Conservation (phyloP, 2,888 invertebrate genomes). For the Boloria euphrosyne region DNA sequence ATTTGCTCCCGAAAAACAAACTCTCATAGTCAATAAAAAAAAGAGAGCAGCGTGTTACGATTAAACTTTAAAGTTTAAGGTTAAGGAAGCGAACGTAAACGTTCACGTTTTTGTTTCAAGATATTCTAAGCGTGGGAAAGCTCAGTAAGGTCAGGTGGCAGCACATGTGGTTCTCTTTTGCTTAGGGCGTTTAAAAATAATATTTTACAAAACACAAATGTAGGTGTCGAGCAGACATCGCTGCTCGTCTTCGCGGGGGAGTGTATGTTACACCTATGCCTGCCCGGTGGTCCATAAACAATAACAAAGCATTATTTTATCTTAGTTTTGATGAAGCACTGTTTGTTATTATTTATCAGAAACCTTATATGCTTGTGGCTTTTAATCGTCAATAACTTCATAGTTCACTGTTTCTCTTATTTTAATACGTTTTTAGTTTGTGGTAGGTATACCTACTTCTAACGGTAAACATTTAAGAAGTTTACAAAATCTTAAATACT, state of each 20-base stretch:
- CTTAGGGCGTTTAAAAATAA: constrained; percentile 77
- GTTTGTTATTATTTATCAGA: constrained; percentile 52
- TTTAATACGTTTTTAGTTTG: constrained; percentile 12
- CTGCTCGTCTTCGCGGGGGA: constrained; percentile 70
- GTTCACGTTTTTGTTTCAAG: constrained; percentile 65
- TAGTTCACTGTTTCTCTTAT: constrained; percentile 14
- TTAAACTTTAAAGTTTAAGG: constrained; percentile 49
- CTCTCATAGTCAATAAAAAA: constrained; percentile 40
- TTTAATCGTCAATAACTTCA: too few species aligned
- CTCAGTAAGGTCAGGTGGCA: constrained; percentile 76
- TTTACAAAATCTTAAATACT: neutral
- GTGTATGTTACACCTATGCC: constrained; percentile 49
- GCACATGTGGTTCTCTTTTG: constrained; percentile 77
- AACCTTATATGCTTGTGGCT: constrained; percentile 34
- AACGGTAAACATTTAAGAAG: constrained; percentile 13
- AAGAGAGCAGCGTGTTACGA: constrained; percentile 31
- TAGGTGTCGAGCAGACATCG: constrained; percentile 58
- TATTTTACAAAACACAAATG: constrained; percentile 70
- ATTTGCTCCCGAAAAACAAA: constrained; percentile 70
- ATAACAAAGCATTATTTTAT: constrained; percentile 69
- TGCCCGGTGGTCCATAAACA: constrained; percentile 75
- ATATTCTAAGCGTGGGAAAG: constrained; percentile 75
- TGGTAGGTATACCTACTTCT: constrained; percentile 6
- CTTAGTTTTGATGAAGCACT: constrained; percentile 57
- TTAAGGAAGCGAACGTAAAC: constrained; percentile 61